Evolutionary conservation across 2,113 vertebrate genomes (phyloP), one percentile per base, ranked within the genome.

Genomic region (Campylorhamphus procurvoides): DNA sequence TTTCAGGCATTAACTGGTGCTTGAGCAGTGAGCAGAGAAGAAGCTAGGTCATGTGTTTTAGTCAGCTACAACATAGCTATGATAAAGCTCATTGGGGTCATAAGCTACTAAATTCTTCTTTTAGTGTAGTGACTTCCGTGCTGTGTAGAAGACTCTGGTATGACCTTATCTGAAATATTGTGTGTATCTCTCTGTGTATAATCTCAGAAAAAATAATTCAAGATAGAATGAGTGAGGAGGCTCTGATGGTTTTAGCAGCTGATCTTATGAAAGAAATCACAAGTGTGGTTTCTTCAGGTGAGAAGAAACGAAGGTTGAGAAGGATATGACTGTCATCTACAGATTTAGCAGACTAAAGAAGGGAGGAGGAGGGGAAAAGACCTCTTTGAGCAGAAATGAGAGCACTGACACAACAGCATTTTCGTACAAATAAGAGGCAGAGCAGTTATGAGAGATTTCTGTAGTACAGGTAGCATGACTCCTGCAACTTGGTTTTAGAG

Each of bases 1-100:
- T 77, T 94, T 90, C 18, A 59, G 55, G n/a, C 35, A 28, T 71
- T 88, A 94, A 63, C 68, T 67, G 47, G 44, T 55, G 44, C 74
- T 78, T 75, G 35, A 89, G 42, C 42, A 84, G 39, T 69, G 35
- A 89, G 15, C 31, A 76, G 59, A 71, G 31, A 47, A 71, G 46
- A 69, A 77, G 29, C 25, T 46, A 15, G 64, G 35, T 71, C 35
- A 7, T 9, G 39, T 62, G 37, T 49, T 63, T 78, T 79, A 90
- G 44, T 84, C 28, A 31, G 66, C 62, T 85, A 31, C 47, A 53
- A 60, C 0, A 0, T 13, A 66, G 44, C 14, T 80, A 53, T 0
- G 5, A 44, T 83, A 94, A 90, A 63, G 18, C 47, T 86, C 72
- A 18, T 4, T 47, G 79, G 37, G 71, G 42, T 90, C 19, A 0